Evolutionary conservation across 2,113 vertebrate species (phyloP).

Genomic region (Enhydra lutris): DNA sequence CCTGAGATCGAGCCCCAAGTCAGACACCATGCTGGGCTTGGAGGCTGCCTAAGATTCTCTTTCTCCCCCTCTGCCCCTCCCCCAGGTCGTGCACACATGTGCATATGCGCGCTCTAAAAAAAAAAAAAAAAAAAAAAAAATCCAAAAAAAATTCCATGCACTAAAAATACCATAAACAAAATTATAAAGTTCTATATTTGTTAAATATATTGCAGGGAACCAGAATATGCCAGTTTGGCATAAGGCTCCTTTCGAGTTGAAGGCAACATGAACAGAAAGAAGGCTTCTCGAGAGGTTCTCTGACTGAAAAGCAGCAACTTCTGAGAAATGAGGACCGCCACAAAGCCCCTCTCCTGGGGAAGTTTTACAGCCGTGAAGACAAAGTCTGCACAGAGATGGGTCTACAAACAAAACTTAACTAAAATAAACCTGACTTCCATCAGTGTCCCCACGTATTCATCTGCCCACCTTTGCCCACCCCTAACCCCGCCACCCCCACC

Average conservation of each 20-base stretch:
- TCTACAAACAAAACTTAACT: not conserved
- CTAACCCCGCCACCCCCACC: not conserved
- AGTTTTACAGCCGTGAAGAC: not conserved
- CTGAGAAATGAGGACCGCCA: not conserved
- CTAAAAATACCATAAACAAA: conserved; percentile 13
- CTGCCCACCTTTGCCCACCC: not conserved
- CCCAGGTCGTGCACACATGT: too few species aligned
- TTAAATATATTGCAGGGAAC: not conserved
- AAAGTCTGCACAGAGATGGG: not conserved
- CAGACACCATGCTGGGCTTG: too few species aligned
- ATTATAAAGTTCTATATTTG: not conserved
- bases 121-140: not conserved
- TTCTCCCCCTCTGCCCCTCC: too few species aligned
- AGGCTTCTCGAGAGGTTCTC: not conserved
- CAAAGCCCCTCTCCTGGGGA: not conserved
- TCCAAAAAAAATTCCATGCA: not conserved
- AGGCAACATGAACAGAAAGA: not conserved
- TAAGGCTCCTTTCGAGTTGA: not conserved
- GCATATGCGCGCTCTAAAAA: too few species aligned
- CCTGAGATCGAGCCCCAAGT: not conserved
- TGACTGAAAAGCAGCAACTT: not conserved
- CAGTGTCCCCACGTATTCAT: not conserved
- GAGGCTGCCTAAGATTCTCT: not conserved
- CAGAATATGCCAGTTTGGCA: not conserved
- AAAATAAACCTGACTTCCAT: not conserved